Conservation (phyloP, 2,113 vertebrate species). For the Onychostoma macrolepis region DNA sequence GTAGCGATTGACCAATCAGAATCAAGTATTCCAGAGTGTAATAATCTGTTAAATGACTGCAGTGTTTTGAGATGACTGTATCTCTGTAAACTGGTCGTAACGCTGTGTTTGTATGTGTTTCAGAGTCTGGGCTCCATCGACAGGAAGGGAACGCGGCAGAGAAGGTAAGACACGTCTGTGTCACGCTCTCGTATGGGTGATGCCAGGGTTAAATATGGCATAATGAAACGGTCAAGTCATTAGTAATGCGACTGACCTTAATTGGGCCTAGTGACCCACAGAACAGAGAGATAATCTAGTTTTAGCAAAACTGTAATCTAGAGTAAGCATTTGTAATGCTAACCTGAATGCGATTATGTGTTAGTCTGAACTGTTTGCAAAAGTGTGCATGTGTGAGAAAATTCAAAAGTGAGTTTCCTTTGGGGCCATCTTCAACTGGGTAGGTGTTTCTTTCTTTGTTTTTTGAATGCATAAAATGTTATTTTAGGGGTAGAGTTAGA, state of each 20-base stretch:
- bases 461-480: background rate
- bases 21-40: background rate
- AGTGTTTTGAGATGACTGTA: background rate
- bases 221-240: background rate
- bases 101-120: background rate
- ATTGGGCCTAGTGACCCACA: background rate
- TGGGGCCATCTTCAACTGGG: background rate
- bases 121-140: slow-evolving; percentile 50
- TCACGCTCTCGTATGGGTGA: background rate
- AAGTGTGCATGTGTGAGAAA: background rate
- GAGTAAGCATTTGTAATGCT: background rate
- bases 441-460: background rate
- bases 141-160: slow-evolving; percentile 47
- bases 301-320: background rate
- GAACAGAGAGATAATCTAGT: background rate
- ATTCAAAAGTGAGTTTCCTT: background rate
- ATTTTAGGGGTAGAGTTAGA: background rate
- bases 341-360: background rate
- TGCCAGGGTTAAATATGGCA: background rate
- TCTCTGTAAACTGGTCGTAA: background rate
- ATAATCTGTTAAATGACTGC: background rate
- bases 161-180: slow-evolving; percentile 41
- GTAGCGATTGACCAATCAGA: background rate
- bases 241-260: background rate
- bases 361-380: background rate